phyloP scores from a whole-genome alignment of 2,113 vertebrate species.

The Zootoca vivipara region DNA sequence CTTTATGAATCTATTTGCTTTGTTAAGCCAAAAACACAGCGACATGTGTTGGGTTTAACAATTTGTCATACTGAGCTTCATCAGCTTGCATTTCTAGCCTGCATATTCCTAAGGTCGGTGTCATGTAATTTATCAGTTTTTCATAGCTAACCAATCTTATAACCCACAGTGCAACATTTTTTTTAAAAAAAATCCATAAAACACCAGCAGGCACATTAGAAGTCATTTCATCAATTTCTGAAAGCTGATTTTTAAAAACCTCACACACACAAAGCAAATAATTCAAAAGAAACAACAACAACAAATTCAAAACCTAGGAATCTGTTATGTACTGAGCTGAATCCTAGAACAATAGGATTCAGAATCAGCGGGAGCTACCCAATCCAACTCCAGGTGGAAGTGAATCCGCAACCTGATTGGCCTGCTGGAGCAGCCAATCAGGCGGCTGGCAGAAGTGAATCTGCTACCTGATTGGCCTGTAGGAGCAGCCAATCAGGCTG shows the following conservation, averaged over 20 bases:
- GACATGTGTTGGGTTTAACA: not conserved
- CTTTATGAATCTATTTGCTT: constrained; percentile 4
- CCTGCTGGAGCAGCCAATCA: too few species aligned
- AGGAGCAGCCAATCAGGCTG: too few species aligned
- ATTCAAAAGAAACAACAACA: not conserved
- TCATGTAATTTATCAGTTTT: not conserved
- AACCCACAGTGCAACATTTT: not conserved
- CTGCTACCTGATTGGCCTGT: too few species aligned
- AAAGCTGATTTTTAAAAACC: not conserved
- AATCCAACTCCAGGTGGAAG: too few species aligned
- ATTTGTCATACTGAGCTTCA: not conserved
- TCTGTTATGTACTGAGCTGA: too few species aligned
- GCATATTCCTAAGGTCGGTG: not conserved
- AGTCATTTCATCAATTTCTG: not conserved
- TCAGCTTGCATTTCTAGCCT: not conserved
- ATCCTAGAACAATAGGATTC: too few species aligned
- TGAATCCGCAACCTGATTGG: too few species aligned
- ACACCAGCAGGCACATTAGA: not conserved
- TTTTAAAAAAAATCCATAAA: not conserved
- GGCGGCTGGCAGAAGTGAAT: too few species aligned
- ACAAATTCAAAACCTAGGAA: not conserved
- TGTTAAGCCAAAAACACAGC: not conserved
- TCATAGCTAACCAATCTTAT: not conserved
- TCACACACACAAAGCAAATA: not conserved
- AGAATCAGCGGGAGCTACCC: too few species aligned